Evolutionary conservation across 2,888 invertebrate species (phyloP), one percentile per base, ranked within the genome.

Genomic region (Euzophera pinguis): DNA sequence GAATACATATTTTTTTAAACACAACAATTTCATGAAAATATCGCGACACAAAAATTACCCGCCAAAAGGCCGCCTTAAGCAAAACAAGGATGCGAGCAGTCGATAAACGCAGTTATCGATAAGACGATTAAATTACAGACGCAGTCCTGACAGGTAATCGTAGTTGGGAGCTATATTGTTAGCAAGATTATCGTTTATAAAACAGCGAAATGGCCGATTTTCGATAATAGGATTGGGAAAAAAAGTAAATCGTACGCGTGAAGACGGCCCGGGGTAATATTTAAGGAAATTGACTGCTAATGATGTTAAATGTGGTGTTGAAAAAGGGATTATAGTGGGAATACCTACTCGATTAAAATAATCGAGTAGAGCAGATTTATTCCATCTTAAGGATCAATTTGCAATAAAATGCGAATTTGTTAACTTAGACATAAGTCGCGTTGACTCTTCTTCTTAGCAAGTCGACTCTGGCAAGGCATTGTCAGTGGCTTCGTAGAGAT

Each of bases 141-240:
- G 13, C 27, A 12, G 43, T 32, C 32, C 10, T 45, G 45, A 45
- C 45, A 45, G 32, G 14, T 45, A 45, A 45, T 45, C 45, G 45
- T 16, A 32, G 45, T 45, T 45, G 45, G 45, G 32, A 45, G 45
- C 45, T n/a, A 45, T 45, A 45, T 45, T 45, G 45, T 45, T 45
- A 45, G 32, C 16, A 14, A 45, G 8, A 45, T 45, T 45, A 32
- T 32, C 14, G 32, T 10, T 45, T 45, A 32, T 45, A 16, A 45
- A 45, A 45, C 32, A 5, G 34, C 32, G 14, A 14, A 45, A 14
- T 10, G 34, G 45, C 14, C 45, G 32, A 45, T 45, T 45, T 45
- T 34, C 45, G 45, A 45, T 45, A 45, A 45, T 45, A 12, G 32
- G 32, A 45, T 32, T 32, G 32, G 32, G 32, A 45, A 34, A 45